phyloP scores from a whole-genome alignment of 2,797 vertebrate species.

The Pangasius djambal region DNA sequence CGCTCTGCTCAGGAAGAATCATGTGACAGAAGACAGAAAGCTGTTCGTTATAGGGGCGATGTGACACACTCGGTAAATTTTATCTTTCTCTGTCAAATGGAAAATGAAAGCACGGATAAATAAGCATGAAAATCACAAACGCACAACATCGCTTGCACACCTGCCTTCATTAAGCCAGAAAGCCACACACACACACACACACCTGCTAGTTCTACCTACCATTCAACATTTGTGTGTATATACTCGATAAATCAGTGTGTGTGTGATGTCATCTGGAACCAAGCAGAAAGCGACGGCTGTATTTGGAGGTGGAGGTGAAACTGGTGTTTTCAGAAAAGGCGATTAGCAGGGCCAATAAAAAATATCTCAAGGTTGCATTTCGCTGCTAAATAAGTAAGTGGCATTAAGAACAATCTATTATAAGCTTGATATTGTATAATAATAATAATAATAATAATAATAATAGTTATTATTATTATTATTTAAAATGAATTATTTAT shows the following conservation, averaged over 20 bases:
- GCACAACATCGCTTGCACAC: background rate
- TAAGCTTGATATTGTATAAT: background rate
- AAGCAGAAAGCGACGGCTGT: background rate
- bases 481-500: background rate
- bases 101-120: background rate
- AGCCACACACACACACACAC: background rate
- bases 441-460: background rate
- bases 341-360: background rate
- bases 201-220: slow-evolving; percentile 37
- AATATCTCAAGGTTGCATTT: background rate
- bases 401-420: background rate
- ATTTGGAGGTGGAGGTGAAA: slow-evolving; percentile 8
- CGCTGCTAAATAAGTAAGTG: background rate
- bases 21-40: background rate
- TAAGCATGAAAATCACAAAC: background rate
- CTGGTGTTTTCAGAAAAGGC: slow-evolving; percentile 17
- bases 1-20: background rate
- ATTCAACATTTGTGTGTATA: slow-evolving; percentile 68
- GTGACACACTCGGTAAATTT: background rate
- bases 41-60: background rate
- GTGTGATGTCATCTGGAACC: background rate
- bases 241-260: slow-evolving; percentile 28
- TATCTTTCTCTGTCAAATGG: background rate
- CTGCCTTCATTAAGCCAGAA: slow-evolving; percentile 28
- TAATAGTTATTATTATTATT: background rate